Evolutionary conservation across 2,113 vertebrate genomes (phyloP).

Genomic region (Ceuthmochares aereus): DNA sequence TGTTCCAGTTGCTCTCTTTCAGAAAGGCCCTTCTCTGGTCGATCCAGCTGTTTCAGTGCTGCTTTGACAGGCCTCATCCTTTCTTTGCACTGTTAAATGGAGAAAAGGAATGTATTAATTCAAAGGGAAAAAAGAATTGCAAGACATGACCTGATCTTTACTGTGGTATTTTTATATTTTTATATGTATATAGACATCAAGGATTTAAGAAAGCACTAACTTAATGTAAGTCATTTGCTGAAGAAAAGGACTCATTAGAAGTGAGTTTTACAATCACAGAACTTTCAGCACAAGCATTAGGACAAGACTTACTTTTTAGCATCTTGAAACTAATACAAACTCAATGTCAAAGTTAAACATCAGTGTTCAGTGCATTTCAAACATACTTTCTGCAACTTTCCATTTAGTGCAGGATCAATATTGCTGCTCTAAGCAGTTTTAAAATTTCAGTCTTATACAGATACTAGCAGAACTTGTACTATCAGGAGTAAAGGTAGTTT

Average conservation of each 20-base stretch:
- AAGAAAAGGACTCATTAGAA: background rate
- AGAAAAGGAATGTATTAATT: background rate
- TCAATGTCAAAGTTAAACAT: background rate
- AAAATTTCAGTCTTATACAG: background rate
- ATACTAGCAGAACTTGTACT: background rate
- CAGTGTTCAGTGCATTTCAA: background rate
- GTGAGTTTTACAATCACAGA: background rate
- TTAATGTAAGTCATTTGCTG: background rate
- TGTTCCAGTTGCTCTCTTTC: slow-evolving; percentile 98
- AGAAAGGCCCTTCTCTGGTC: slow-evolving; percentile 97
- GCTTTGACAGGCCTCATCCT: slow-evolving; percentile 98
- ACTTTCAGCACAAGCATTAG: background rate
- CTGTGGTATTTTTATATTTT: background rate
- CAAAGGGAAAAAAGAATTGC: background rate
- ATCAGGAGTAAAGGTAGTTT: background rate
- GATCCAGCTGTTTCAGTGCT: slow-evolving; percentile 95
- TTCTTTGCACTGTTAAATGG: slow-evolving; percentile 90
- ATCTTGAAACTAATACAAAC: background rate
- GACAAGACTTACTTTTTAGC: background rate
- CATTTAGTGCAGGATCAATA: background rate
- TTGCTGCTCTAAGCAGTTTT: background rate
- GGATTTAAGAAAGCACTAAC: background rate
- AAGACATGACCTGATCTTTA: background rate
- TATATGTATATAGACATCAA: background rate
- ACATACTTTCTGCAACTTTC: background rate